Conservation (phyloP, 2,888 invertebrate genomes). For the Sarcophaga carnaria region DNA sequence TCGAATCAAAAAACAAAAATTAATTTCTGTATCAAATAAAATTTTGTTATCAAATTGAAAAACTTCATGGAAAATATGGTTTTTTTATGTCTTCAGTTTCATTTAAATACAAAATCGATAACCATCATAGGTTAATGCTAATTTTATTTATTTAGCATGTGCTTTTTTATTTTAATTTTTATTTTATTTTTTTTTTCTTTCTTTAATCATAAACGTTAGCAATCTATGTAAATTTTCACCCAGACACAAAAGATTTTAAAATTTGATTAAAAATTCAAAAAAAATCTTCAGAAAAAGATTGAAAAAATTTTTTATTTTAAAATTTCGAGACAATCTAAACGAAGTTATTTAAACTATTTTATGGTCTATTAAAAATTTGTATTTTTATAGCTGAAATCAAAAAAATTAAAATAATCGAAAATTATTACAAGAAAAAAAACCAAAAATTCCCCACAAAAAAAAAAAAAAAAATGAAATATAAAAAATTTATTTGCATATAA, state of each 20-base stretch:
- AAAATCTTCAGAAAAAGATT: not conserved
- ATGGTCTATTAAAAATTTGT: conserved; percentile 56
- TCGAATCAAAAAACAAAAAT: too few species aligned
- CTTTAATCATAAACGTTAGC: conserved; percentile 57
- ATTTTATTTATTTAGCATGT: not conserved
- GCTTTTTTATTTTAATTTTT: not conserved
- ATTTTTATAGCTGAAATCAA: conserved; percentile 23
- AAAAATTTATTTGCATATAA: conserved; percentile 47
- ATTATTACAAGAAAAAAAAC: not conserved
- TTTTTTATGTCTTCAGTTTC: too few species aligned
- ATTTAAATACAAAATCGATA: conserved; percentile 11
- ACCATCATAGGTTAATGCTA: conserved; percentile 42
- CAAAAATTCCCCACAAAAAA: not conserved
- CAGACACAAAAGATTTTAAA: not conserved
- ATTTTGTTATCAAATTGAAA: too few species aligned
- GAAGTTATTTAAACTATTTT: conserved; percentile 38
- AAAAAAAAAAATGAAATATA: not conserved
- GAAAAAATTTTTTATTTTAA: not conserved
- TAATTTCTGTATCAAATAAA: too few species aligned
- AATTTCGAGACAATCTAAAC: not conserved
- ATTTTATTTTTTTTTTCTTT: too few species aligned
- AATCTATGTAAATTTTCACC: conserved; percentile 52
- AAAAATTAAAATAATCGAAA: not conserved
- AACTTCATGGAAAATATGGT: too few species aligned
- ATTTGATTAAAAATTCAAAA: not conserved